Evolutionary conservation across 2,888 invertebrate species (phyloP), one percentile per base, ranked within the genome.

Genomic region (Philopedon plagiatum): DNA sequence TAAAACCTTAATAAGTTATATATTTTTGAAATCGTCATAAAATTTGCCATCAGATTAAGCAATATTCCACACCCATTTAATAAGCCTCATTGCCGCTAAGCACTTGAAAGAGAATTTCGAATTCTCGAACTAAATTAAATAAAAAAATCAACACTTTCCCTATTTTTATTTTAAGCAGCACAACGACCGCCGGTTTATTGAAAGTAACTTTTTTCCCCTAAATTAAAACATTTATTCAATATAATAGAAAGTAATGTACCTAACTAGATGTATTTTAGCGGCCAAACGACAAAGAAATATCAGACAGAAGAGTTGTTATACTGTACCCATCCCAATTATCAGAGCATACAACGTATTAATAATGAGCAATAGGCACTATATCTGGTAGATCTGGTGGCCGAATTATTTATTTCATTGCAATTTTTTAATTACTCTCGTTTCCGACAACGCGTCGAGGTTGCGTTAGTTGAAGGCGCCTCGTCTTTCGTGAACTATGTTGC

Each of bases 331-430:
- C 26, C 58, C 26, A 58, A 39, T 58, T 58, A 58, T 58, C 13
- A 58, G 58, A 58, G 58, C 58, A 58, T 58, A 58, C 23, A 1
- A 39, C 11, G 29, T 18, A 54, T 54, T 54, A 54, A 54, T 54
- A 26, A 58, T 13, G 41, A 8, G 4, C 34, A 18, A 13, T 58
- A 18, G 21, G 57, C 37, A 23, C 21, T 41, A 19, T 21, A 26
- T 58, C 58, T 58, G 23, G 41, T 39, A 8, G 39, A 57, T 57
- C 57, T 39, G 19, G 11, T 34, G 56, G 37, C 26, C 26, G 58
- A 58, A 41, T 58, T 58, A 58, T 41, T 58, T 58, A 58, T 58
- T 58, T 58, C 39, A 41, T 21, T 41, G 41, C 41, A 58, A 26
- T 39, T 39, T 54, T 34, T 58, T 58, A 58, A 39, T 39, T 37